Evolutionary conservation across 2,888 invertebrate species (phyloP).

Genomic region (Embidobia sp.): DNA sequence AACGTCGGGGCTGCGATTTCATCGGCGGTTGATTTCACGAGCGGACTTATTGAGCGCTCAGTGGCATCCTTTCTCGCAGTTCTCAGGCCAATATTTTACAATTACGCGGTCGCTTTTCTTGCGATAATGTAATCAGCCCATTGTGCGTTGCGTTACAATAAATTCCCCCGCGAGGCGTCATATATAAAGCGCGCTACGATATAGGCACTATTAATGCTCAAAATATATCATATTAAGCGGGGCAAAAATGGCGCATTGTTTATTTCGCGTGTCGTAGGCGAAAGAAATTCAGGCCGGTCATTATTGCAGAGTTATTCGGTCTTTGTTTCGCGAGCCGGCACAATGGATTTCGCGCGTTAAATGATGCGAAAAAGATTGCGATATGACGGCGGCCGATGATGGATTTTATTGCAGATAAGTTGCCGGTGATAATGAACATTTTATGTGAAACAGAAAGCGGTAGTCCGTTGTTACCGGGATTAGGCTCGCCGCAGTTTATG

Average conservation of each 20-base stretch:
- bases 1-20: neutral
- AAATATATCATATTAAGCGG: slow-evolving; percentile 60
- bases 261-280: slow-evolving; percentile 53
- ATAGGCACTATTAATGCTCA: slow-evolving; percentile 57
- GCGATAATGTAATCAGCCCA: slow-evolving; percentile 60
- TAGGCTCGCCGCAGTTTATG: slow-evolving; percentile 31
- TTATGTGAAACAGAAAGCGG: slow-evolving; percentile 45
- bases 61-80: slow-evolving; percentile 52
- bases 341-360: slow-evolving; percentile 51
- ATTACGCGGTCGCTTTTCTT: slow-evolving; percentile 58
- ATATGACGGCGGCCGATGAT: slow-evolving; percentile 45
- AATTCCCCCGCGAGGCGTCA: slow-evolving; percentile 54
- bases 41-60: slow-evolving; percentile 18
- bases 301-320: slow-evolving; percentile 55
- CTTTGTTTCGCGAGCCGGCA: slow-evolving; percentile 51
- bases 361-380: slow-evolving; percentile 55
- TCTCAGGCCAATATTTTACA: slow-evolving; percentile 53
- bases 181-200: slow-evolving; percentile 50
- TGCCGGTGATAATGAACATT: slow-evolving; percentile 55
- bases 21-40: slow-evolving; percentile 17
- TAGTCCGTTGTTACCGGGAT: slow-evolving; percentile 37
- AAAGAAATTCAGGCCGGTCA: slow-evolving; percentile 49
- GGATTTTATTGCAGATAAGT: slow-evolving; percentile 55
- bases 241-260: slow-evolving; percentile 57
- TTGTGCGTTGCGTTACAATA: slow-evolving; percentile 60